Evolutionary conservation across 2,797 vertebrate species (phyloP).

Genomic region (Amphiprion clarkii): DNA sequence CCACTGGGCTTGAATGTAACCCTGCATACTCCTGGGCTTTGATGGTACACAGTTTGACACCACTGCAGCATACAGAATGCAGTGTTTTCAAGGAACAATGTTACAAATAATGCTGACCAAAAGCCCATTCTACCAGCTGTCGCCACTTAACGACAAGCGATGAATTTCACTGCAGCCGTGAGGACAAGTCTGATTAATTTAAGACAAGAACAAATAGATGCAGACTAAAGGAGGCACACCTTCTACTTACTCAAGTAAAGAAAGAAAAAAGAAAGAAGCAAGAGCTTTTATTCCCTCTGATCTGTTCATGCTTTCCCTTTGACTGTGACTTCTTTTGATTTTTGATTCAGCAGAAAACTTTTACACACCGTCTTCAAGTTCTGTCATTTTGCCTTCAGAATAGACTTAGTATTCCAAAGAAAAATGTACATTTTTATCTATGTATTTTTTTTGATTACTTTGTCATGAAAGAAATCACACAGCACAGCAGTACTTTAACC

Average conservation of each 20-base stretch:
- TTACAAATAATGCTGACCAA: slow-evolving; percentile 4
- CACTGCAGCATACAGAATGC: slow-evolving; percentile 22
- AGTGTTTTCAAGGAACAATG: slow-evolving; percentile 22
- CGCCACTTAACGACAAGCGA: neutral
- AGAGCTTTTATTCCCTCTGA: neutral
- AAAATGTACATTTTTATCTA: neutral
- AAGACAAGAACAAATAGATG: neutral
- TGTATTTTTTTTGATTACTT: neutral
- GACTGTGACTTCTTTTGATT: neutral
- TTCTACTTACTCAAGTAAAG: neutral
- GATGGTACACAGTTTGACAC: slow-evolving; percentile 31
- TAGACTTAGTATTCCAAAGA: neutral
- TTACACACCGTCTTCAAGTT: neutral
- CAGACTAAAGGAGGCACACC: neutral
- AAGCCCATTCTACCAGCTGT: neutral
- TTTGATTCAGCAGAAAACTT: neutral
- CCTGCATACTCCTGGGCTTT: slow-evolving; percentile 49
- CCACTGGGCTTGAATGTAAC: slow-evolving; percentile 60
- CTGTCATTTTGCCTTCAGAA: neutral
- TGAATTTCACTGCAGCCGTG: neutral
- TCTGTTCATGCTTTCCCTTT: neutral
- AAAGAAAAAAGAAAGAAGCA: neutral
- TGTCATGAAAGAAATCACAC: neutral
- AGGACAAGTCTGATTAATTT: neutral
- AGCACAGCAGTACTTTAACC: neutral